A percentile compares a stretch with the other conserved stretches of the same genome.
Conservation (phyloP, 2,797 vertebrate species). For the Amphiprion clarkii region DNA sequence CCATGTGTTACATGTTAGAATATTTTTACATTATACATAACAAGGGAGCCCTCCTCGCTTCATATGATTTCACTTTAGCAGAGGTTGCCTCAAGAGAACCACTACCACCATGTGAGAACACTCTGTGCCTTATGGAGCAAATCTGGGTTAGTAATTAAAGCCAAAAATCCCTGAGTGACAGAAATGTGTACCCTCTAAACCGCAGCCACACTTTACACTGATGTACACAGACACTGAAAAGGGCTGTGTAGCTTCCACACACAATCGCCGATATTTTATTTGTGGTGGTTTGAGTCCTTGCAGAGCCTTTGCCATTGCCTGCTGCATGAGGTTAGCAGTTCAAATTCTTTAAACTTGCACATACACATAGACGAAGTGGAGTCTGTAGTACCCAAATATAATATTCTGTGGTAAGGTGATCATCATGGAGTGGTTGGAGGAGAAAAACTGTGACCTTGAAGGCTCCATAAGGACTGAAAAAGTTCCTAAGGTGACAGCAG, state of each 20-base stretch:
- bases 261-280: conserved; percentile 10
- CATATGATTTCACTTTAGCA: conserved; percentile 52
- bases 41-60: conserved; percentile 32
- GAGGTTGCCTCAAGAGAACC: conserved; percentile 59
- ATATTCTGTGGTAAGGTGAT: no score
- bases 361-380: no score
- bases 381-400: no score
- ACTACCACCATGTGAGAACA: conserved; percentile 62
- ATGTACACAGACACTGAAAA: not conserved
- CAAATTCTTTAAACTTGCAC: not conserved
- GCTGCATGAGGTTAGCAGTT: not conserved
- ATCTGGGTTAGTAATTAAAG: conserved; percentile 75
- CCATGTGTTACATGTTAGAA: not conserved
- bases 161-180: conserved; percentile 60
- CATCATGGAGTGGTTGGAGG: no score
- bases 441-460: no score
- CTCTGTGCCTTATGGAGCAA: conserved; percentile 59
- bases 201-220: conserved; percentile 20
- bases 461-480: no score
- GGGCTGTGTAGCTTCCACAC: not conserved
- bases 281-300: not conserved
- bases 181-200: conserved; percentile 40
- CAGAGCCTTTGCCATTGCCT: not conserved
- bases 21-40: conserved; percentile 27
- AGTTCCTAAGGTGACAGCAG: no score